Evolutionary conservation across 2,113 vertebrate species (phyloP).

Genomic region (Nettapus auritus): DNA sequence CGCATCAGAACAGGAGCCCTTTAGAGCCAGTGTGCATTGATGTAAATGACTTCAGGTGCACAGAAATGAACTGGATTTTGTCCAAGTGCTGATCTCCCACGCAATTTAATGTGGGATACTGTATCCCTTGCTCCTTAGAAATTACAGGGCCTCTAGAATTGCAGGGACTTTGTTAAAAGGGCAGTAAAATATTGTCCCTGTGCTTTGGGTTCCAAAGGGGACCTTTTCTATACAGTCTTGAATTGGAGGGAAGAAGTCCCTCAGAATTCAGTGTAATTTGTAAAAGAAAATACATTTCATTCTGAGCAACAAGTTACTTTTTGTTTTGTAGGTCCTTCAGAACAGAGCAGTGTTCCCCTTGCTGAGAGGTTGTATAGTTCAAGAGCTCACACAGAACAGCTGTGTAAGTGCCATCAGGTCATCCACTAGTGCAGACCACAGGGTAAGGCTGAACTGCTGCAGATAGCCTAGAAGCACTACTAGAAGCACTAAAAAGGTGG

Average conservation of each 20-base stretch:
- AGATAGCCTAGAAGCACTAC: neutral
- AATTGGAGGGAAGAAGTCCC: neutral
- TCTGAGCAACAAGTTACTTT: neutral
- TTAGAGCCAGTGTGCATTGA: neutral
- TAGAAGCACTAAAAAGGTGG: neutral
- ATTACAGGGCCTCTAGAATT: neutral
- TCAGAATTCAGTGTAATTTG: neutral
- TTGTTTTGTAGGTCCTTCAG: neutral
- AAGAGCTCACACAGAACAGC: neutral
- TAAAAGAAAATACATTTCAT: neutral
- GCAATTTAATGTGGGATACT: fast-evolving
- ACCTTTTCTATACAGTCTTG: neutral
- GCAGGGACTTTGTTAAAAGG: neutral
- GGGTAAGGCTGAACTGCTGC: neutral
- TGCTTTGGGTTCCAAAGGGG: neutral
- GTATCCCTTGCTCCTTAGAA: neutral
- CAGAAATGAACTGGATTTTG: neutral
- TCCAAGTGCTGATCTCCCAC: neutral
- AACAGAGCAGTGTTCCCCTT: neutral
- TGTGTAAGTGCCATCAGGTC: neutral
- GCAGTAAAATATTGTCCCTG: neutral
- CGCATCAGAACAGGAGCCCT: neutral
- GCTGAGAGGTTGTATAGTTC: neutral
- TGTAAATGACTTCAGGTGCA: neutral
- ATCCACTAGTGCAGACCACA: neutral